Evolutionary conservation across 2,888 invertebrate species (phyloP).

Genomic region (Cerastoderma edule): DNA sequence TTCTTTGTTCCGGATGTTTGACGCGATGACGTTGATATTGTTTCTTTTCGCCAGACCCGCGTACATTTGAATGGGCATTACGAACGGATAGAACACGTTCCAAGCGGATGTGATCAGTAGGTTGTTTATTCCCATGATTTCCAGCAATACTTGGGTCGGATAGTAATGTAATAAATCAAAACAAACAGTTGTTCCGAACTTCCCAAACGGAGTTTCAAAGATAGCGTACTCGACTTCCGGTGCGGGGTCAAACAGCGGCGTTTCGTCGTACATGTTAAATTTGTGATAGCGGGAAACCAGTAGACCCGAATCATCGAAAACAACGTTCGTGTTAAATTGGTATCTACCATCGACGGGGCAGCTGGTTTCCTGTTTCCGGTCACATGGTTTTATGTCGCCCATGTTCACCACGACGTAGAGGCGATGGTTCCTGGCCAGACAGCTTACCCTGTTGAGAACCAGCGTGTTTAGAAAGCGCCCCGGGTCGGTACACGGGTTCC

Average conservation of each 20-base stretch:
- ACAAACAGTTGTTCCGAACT: conserved; percentile 90
- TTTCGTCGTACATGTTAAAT: conserved; percentile 84
- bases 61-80: conserved; percentile 85
- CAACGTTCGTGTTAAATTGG: conserved; percentile 91
- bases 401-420: conserved; percentile 90
- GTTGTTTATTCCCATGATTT: conserved; percentile 86
- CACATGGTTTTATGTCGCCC: conserved; percentile 88
- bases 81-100: conserved; percentile 90
- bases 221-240: conserved; percentile 62
- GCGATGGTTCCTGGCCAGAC: conserved; percentile 86
- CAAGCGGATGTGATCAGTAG: conserved; percentile 90
- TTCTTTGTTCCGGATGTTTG: conserved; percentile 88
- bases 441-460: conserved; percentile 82
- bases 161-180: conserved; percentile 92
- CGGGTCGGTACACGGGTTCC: conserved; percentile 71
- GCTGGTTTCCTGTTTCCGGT: conserved; percentile 40
- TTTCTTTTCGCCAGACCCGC: conserved; percentile 87
- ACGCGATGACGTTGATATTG: conserved; percentile 87
- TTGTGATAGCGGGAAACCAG: conserved; percentile 89
- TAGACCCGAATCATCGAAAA: conserved; percentile 89
- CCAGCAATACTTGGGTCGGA: conserved; percentile 87
- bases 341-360: conserved; percentile 72
- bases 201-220: conserved; percentile 76
- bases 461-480: conserved; percentile 32
- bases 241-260: conserved; percentile 83